Evolutionary conservation across 2,113 vertebrate genomes (phyloP).

Genomic region (Lasiurus cinereus): DNA sequence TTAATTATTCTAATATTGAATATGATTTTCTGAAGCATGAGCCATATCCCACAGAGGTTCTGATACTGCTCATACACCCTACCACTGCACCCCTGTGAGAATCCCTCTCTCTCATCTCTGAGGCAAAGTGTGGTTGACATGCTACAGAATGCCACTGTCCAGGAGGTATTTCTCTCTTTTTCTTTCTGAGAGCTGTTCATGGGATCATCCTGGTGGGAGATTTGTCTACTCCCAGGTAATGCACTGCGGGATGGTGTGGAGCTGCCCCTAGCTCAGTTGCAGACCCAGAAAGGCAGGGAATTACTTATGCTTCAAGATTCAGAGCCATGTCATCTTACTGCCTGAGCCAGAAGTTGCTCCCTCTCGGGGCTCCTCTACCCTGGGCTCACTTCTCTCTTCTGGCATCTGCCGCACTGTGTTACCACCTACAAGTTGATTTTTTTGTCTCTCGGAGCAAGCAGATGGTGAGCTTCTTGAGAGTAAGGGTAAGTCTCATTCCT

Average conservation of each 20-base stretch:
- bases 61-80: not conserved
- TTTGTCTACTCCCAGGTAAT: not conserved
- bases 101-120: not conserved
- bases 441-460: conserved; percentile 6
- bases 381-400: not conserved
- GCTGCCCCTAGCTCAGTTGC: not conserved
- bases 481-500: not conserved
- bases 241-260: not conserved
- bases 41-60: not conserved
- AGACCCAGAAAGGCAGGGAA: not conserved
- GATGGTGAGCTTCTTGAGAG: not conserved
- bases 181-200: not conserved
- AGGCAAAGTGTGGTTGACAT: not conserved
- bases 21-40: not conserved
- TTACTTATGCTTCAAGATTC: not conserved
- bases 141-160: not conserved
- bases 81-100: not conserved
- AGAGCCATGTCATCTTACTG: not conserved
- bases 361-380: not conserved
- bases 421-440: not conserved
- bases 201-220: too few species aligned
- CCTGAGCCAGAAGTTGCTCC: not conserved
- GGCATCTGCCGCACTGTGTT: not conserved
- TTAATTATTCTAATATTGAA: not conserved
- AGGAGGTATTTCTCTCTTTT: fast-evolving